Evolutionary conservation across 2,113 vertebrate species (phyloP).

Genomic region (Hiodon alosoides): DNA sequence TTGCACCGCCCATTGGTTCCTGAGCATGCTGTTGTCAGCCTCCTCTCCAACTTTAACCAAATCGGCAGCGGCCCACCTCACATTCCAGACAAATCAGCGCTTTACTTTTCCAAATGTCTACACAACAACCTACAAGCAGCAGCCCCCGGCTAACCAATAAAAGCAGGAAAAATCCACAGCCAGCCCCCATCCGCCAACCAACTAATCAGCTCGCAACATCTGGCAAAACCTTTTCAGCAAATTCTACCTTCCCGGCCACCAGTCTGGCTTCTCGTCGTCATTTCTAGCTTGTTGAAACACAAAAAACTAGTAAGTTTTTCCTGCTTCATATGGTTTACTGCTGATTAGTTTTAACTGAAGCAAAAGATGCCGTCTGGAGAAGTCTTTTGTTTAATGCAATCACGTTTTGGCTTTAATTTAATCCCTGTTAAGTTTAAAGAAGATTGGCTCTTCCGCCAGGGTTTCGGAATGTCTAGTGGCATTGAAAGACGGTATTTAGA

Average conservation of each 20-base stretch:
- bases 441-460: constrained; percentile 35
- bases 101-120: constrained; percentile 92
- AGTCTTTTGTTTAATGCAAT: constrained; percentile 69
- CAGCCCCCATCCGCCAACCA: constrained; percentile 72
- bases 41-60: constrained; percentile 97
- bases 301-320: constrained; percentile 99
- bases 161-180: constrained; percentile 94
- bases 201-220: constrained; percentile 98
- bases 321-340: constrained; percentile 93
- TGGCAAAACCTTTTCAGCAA: constrained; percentile 99
- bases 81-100: constrained; percentile 92
- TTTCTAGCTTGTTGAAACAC: constrained; percentile 99
- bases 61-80: constrained; percentile 89
- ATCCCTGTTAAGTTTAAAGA: constrained; percentile 40
- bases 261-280: constrained; percentile 96
- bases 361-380: constrained; percentile 82
- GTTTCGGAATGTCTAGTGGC: constrained; percentile 26
- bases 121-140: constrained; percentile 96
- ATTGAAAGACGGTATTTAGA: background rate
- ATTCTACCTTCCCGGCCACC: constrained; percentile 98
- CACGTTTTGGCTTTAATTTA: constrained; percentile 73
- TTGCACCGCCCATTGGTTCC: constrained; percentile 98
- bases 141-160: constrained; percentile 94
- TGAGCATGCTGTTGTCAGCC: constrained; percentile 98
- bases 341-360: constrained; percentile 86